Base-by-base conservation (phyloP, 2,113 vertebrate species). In the Dissostichus mawsoni region DNA sequence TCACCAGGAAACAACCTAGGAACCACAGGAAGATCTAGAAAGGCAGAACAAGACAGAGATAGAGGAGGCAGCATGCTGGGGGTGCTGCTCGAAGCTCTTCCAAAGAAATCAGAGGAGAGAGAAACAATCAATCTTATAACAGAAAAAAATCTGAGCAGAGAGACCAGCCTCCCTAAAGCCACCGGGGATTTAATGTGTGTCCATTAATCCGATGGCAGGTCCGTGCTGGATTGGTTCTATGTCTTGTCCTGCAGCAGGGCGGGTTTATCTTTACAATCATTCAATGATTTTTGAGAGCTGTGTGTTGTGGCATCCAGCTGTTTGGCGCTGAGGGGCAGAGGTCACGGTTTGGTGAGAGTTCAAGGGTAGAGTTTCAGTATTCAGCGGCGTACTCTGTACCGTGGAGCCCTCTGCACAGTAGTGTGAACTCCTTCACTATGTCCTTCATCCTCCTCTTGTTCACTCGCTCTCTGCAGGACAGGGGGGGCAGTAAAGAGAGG, bases 321-420 rank as follows among this genome's bases (percentile, higher is more conserved):
- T 67, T 81, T 88, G 89, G 78, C 80, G 67, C 81, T 80, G 80
- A 90, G 85, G 36, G 82, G 73, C 76, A 87, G 81, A 89, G 91
- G 91, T 91, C 81, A 70, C 52, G 80, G 56, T 80, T 66, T 57
- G 74, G 79, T 76, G 64, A 84, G 55, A 78, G 84, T 84, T 90
- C 77, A 74, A 55, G 53, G 75, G 65, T 72, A 50, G 71, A 69
- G 75, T 81, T 79, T 99, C 95, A 99, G 96, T 99, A 99, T 87
- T 99, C 98, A 70, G 98, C 98, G 47, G 98, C 98, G 58, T 99
- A 99, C 87, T 99, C 98, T 0, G 98, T 99, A 79, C 98, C 98
- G 51, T 99, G 98, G 82, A 99, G 96, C 63, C 98, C 98, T 90
- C 98, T 95, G 93, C 98, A 99, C 88, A 99, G 90, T 76, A 99